Evolutionary conservation across 1,140 invertebrate genomes (phyloP).

Genomic region (Meloidogyne floridensis): DNA sequence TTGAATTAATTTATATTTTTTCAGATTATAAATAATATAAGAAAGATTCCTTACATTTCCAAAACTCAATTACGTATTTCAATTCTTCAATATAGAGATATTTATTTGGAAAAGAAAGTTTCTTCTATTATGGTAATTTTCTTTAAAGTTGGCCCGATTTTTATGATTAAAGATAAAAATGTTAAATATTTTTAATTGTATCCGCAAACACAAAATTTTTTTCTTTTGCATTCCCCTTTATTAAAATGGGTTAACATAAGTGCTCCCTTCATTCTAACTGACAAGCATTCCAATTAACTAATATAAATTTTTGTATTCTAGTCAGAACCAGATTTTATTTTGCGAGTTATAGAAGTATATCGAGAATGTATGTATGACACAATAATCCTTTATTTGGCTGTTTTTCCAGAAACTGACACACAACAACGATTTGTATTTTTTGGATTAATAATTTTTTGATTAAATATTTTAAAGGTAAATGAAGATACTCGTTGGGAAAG

Average conservation of each 20-base stretch:
- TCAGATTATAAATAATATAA: constrained; percentile 61
- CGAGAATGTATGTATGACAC: constrained; percentile 65
- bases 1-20: constrained; percentile 22
- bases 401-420: constrained; percentile 61
- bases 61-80: constrained; percentile 63
- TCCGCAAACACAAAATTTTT: too few relatives aligned
- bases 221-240: too few relatives aligned
- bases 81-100: constrained; percentile 61
- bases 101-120: constrained; percentile 64
- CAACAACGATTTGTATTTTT: constrained; percentile 49
- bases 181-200: constrained; percentile 50
- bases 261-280: too few relatives aligned
- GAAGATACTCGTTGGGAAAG: constrained; percentile 62
- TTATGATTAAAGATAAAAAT: constrained; percentile 53
- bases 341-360: constrained; percentile 61
- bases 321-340: constrained; percentile 57
- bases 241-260: too few relatives aligned
- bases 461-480: constrained; percentile 30
- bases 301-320: constrained; percentile 35
- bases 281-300: background rate
- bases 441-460: constrained; percentile 10
- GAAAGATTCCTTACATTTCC: constrained; percentile 62
- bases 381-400: constrained; percentile 64
- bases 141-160: constrained; percentile 62
- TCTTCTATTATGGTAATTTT: constrained; percentile 54